phyloP scores from a whole-genome alignment of 2,797 vertebrate species.

The Phaenicophaeus curvirostris region DNA sequence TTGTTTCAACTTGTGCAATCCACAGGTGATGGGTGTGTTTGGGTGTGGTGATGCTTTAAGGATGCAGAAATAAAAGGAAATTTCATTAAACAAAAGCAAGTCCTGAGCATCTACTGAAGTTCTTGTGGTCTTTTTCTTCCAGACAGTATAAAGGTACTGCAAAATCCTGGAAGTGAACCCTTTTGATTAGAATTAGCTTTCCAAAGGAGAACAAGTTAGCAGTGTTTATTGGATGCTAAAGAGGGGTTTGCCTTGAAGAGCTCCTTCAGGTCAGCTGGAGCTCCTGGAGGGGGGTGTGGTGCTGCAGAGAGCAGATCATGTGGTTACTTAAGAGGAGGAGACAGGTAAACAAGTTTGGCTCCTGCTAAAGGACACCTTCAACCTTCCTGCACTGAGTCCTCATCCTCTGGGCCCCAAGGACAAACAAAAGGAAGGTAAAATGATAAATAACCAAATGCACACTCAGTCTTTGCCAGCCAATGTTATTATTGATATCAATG shows the following conservation, averaged over 20 bases:
- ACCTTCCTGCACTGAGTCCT: rapidly evolving
- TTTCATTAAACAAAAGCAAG: background rate
- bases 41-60: background rate
- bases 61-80: background rate
- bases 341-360: background rate
- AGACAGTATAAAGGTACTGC: background rate
- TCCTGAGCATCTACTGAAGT: background rate
- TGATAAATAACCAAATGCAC: background rate
- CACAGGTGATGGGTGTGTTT: background rate
- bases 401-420: rapidly evolving
- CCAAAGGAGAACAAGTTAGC: background rate
- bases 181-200: background rate
- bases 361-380: too few relatives aligned
- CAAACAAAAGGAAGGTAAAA: background rate
- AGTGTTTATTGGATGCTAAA: background rate
- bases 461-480: rapidly evolving
- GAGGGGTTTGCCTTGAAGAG: background rate
- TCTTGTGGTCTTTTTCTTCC: background rate
- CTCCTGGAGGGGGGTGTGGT: background rate
- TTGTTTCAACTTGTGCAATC: background rate
- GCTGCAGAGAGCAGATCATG: background rate
- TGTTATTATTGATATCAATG: background rate
- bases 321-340: background rate
- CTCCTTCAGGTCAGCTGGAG: background rate
- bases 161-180: background rate